Evolutionary conservation across 1,140 invertebrate species (phyloP).

Genomic region (Aphelinus certus): DNA sequence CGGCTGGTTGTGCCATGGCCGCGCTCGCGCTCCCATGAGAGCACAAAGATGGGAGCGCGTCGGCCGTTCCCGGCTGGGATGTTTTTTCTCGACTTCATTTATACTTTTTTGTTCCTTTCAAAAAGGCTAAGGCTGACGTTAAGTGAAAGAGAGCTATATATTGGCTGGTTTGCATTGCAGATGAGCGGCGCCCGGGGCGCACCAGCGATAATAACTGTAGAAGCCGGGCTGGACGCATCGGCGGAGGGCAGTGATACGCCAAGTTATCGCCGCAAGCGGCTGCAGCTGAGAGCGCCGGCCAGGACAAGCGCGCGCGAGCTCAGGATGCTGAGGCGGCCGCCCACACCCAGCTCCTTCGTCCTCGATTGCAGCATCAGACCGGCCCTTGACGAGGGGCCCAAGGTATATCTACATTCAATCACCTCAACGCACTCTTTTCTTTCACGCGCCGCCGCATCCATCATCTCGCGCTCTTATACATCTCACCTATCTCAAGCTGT

Average conservation of each 20-base stretch:
- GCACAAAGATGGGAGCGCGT: neutral
- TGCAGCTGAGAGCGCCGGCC: constrained; percentile 4
- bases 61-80: too few relatives aligned
- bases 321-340: constrained; percentile 59
- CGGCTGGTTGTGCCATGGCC: too few relatives aligned
- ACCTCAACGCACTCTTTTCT: too few relatives aligned
- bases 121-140: neutral
- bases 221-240: neutral
- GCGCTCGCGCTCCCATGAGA: too few relatives aligned
- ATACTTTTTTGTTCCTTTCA: too few relatives aligned
- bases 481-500: too few relatives aligned
- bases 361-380: constrained; percentile 40
- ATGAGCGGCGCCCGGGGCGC: constrained; percentile 26
- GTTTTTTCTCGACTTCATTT: neutral
- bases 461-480: too few relatives aligned
- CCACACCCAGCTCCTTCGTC: constrained; percentile 40
- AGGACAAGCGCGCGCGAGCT: constrained; percentile 29
- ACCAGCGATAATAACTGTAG: constrained; percentile 23
- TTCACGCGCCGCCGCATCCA: too few relatives aligned
- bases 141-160: neutral
- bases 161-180: constrained; percentile 29
- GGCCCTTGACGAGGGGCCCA: constrained; percentile 48
- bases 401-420: constrained; percentile 7
- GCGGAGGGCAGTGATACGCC: neutral
- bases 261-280: neutral